Percentiles rank a stretch among this genome's conserved stretches.
Evolutionary conservation across 2,888 invertebrate genomes (phyloP).

Genomic region (Colletes collaris): DNA sequence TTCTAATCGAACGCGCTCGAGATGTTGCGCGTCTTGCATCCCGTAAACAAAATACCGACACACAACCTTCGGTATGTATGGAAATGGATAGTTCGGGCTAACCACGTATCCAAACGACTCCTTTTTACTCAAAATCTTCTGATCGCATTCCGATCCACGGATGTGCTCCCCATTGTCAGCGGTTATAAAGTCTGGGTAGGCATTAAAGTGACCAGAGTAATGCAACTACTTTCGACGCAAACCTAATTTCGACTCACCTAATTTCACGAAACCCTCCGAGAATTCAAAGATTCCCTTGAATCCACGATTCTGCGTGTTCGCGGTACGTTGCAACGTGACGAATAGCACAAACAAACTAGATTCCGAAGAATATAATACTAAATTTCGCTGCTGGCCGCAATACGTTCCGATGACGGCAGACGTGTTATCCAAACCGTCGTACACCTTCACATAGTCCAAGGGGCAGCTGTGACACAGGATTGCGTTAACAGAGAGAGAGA

Average conservation of each 20-base stretch:
- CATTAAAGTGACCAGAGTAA: neutral
- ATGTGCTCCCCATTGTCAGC: slow-evolving; percentile 97
- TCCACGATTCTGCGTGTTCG: slow-evolving; percentile 98
- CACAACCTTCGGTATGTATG: slow-evolving; percentile 97
- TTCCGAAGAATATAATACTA: slow-evolving; percentile 97
- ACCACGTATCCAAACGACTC: slow-evolving; percentile 96
- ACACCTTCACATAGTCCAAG: slow-evolving; percentile 98
- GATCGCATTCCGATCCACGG: slow-evolving; percentile 99
- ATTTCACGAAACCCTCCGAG: slow-evolving; percentile 98
- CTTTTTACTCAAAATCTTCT: slow-evolving; percentile 96
- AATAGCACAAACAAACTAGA: slow-evolving; percentile 95
- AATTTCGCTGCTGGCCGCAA: slow-evolving; percentile 98
- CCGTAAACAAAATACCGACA: slow-evolving; percentile 99
- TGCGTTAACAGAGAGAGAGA: neutral
- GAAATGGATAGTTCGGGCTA: slow-evolving; percentile 98
- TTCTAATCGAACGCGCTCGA: slow-evolving; percentile 95
- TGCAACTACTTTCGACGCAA: neutral
- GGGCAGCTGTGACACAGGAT: slow-evolving; percentile 91
- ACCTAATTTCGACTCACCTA: slow-evolving; percentile 87
- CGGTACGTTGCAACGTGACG: slow-evolving; percentile 94
- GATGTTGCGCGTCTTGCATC: slow-evolving; percentile 97
- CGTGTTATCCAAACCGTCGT: slow-evolving; percentile 95
- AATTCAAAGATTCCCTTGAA: slow-evolving; percentile 99
- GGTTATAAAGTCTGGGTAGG: slow-evolving; percentile 92
- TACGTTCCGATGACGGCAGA: slow-evolving; percentile 97